Evolutionary conservation across 2,888 invertebrate species (phyloP), one percentile per base, ranked within the genome.

Genomic region (Watsonalla binaria): DNA sequence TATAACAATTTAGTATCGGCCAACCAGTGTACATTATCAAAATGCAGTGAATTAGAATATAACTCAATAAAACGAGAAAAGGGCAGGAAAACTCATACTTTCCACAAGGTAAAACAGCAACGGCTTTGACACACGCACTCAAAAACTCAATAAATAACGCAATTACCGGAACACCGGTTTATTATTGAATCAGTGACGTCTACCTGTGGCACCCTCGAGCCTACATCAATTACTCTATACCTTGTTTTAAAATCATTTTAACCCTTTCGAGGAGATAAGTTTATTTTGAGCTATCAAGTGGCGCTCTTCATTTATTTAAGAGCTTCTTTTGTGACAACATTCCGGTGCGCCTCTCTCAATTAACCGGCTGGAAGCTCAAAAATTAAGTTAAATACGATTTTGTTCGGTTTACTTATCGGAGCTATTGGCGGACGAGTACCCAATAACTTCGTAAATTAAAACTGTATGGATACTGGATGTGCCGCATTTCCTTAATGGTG

Each of bases 321-420:
- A 90, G 90, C 87, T 89, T 90, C 90, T 90, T 90, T 90, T 90
- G 86, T 90, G 86, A 81, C 80, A 82, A 76, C 80, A 88, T 88
- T 87, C 80, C 83, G 78, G 77, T 80, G 76, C 79, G 82, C 82
- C 81, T 79, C 80, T 79, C 66, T 76, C 88, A 89, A 89, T 91
- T 91, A 91, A 83, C 82, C 71, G 69, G 75, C 73, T 86, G 82
- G 80, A 78, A 80, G 88, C 85, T 80, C 90, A 91, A 91, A 91
- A 91, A 91, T 91, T 91, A 90, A 91, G 90, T 91, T 91, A 91
- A 88, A 90, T 84, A 82, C 72, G 82, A 86, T 84, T 84, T 83
- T 80, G 78, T 68, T 66, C 64, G 87, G 84, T 90, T 89, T 90
- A 78, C 83, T 83, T 86, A 88, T 86, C 84, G 86, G 76, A 78